Conservation (phyloP, 37 sponge, comb jelly and placozoan genomes). For the Theonella swinhoei region DNA sequence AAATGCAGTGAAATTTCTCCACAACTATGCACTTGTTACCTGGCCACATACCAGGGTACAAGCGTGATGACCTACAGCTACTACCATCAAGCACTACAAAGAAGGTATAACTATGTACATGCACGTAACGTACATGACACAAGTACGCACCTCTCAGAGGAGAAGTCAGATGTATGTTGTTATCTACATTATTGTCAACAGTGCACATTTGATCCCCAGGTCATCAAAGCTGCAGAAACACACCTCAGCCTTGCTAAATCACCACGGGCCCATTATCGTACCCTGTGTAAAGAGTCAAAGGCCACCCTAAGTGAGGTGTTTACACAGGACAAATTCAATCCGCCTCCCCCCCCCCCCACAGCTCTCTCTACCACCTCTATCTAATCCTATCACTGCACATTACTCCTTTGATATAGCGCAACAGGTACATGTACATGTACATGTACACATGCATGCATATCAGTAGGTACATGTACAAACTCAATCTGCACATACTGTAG, state of each 20-base stretch:
- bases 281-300: too few relatives aligned
- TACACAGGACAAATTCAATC: not conserved
- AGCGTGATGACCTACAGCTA: not conserved
- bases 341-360: not conserved
- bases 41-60: slow-evolving; percentile 19
- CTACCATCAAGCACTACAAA: slow-evolving; percentile 13
- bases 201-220: too few relatives aligned
- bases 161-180: slow-evolving; percentile 47
- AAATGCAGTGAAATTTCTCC: slow-evolving; percentile 8
- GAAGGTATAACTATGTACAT: not conserved
- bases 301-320: too few relatives aligned
- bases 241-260: too few relatives aligned
- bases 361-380: not conserved
- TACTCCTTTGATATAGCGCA: too few relatives aligned
- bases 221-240: too few relatives aligned
- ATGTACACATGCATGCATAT: not conserved
- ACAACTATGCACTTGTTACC: slow-evolving; percentile 1
- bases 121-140: too few relatives aligned
- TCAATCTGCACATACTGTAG: not conserved
- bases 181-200: too few relatives aligned
- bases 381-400: not conserved
- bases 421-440: too few relatives aligned
- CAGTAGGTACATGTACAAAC: not conserved
- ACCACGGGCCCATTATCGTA: too few relatives aligned
- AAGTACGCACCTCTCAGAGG: slow-evolving; percentile 38